phyloP scores from a whole-genome alignment of 2,797 vertebrate genomes.

The Pantherophis alleghaniensis region DNA sequence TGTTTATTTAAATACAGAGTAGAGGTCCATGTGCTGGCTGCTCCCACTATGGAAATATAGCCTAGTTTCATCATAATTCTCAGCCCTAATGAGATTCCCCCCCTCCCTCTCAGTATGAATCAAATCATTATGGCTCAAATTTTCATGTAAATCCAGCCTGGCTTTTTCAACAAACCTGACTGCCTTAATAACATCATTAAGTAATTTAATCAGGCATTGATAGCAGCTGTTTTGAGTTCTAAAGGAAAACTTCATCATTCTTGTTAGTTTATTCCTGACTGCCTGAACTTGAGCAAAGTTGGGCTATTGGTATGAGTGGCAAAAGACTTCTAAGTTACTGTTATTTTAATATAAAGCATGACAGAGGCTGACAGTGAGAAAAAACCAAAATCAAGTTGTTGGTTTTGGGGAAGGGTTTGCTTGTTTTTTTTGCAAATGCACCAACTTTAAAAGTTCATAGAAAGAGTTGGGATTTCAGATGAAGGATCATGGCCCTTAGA shows the following conservation, averaged over 20 bases:
- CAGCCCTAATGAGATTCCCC: not conserved
- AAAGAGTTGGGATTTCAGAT: not conserved
- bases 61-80: not conserved
- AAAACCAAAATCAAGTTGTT: not conserved
- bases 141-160: not conserved
- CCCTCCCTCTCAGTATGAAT: accelerated
- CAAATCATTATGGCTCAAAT: not conserved
- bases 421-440: not conserved
- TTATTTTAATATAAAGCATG: not conserved
- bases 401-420: not conserved
- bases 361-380: not conserved
- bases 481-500: not conserved
- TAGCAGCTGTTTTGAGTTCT: not conserved
- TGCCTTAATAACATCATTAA: not conserved
- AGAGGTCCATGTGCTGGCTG: not conserved
- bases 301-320: not conserved
- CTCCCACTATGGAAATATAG: not conserved
- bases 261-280: not conserved
- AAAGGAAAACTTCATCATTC: not conserved
- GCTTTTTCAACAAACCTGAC: not conserved
- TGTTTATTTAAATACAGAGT: not conserved
- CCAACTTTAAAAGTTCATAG: not conserved
- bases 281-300: not conserved
- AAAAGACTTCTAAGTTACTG: not conserved
- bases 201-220: not conserved